These are phyloP conservation scores for Colinus virginianus DNA, from an alignment of 2,113 vertebrate species.

Conservation along the genomic window DNA sequence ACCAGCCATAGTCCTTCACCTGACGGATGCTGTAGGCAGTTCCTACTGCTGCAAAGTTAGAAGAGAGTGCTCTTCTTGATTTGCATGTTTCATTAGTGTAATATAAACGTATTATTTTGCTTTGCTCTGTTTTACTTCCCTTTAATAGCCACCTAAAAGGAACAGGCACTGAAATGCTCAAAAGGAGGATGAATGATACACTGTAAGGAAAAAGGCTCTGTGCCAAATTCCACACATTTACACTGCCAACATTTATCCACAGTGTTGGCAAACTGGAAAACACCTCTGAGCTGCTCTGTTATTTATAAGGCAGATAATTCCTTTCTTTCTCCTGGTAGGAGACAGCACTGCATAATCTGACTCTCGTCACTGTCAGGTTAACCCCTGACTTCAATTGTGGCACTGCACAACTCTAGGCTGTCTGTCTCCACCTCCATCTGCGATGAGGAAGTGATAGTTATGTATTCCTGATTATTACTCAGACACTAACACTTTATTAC, in stretches of 20 bases:
- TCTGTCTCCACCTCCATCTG: background rate
- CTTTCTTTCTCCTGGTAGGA: background rate
- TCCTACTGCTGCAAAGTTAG: background rate
- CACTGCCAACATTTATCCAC: conserved; percentile 65
- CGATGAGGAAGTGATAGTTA: background rate
- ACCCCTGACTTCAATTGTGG: background rate
- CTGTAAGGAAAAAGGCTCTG: conserved; percentile 43
- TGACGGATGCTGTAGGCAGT: background rate
- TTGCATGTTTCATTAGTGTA: background rate
- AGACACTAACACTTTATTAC: background rate
- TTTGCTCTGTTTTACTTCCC: conserved; percentile 21
- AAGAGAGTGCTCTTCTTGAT: background rate
- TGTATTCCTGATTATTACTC: background rate
- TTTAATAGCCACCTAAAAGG: conserved; percentile 16
- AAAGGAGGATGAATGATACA: conserved; percentile 63
- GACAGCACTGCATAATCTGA: conserved; percentile 15
- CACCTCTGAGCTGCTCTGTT: conserved; percentile 52
- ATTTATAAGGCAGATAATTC: conserved; percentile 41
- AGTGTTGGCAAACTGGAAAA: conserved; percentile 55
- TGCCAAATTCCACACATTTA: conserved; percentile 66
- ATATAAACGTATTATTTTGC: background rate
- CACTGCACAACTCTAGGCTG: background rate
- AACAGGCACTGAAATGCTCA: conserved; percentile 54
- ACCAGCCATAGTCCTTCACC: background rate
- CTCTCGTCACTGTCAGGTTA: background rate